A percentile compares a stretch with the other conserved stretches of the same genome.
Conservation (phyloP, 2,888 invertebrate genomes). For the Dynastes tityus region DNA sequence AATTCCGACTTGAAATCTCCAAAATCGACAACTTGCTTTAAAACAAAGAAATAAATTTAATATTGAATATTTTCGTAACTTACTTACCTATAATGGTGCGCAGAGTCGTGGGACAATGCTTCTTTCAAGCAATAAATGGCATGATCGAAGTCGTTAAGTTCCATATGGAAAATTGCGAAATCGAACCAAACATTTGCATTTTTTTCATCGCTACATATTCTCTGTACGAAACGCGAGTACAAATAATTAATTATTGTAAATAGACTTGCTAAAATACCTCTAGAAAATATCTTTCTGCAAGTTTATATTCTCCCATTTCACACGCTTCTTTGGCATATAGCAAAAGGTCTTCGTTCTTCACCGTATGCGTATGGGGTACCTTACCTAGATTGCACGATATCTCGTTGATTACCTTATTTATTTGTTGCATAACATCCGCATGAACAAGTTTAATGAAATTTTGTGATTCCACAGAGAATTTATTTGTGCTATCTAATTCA, state of each 20-base stretch:
- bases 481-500: slow-evolving; percentile 17
- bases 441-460: slow-evolving; percentile 64
- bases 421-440: slow-evolving; percentile 62
- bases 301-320: slow-evolving; percentile 61
- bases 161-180: slow-evolving; percentile 65
- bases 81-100: slow-evolving; percentile 63
- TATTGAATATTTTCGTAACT: no score
- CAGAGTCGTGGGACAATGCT: slow-evolving; percentile 61
- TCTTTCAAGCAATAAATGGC: slow-evolving; percentile 66
- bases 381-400: slow-evolving; percentile 51
- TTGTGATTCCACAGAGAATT: slow-evolving; percentile 52
- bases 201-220: slow-evolving; percentile 61
- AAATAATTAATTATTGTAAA: background rate
- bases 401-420: slow-evolving; percentile 63
- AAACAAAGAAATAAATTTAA: no score
- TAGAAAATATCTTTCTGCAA: slow-evolving; percentile 65
- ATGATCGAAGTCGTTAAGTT: slow-evolving; percentile 60
- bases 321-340: slow-evolving; percentile 66
- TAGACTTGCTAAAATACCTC: slow-evolving; percentile 57
- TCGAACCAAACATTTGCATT: slow-evolving; percentile 66
- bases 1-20: no score
- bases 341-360: slow-evolving; percentile 54
- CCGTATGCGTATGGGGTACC: slow-evolving; percentile 30
- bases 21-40: no score
- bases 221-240: slow-evolving; percentile 56